These are phyloP conservation scores for Microplitis demolitor DNA, from an alignment of 1,140 invertebrate species.

Conservation along the genomic window DNA sequence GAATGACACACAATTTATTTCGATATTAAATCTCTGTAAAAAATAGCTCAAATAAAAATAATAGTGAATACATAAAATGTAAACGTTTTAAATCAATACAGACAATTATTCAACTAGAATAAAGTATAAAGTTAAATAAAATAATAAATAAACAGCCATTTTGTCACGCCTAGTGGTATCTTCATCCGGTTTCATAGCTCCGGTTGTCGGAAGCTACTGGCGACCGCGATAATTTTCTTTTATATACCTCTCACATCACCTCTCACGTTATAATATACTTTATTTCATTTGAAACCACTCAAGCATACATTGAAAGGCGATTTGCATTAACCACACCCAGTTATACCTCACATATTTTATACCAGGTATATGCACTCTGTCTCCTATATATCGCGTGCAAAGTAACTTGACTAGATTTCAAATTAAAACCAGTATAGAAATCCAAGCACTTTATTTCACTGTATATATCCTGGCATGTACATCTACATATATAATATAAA, in stretches of 20 bases:
- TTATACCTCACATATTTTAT: background rate
- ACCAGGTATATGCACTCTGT: too few relatives aligned
- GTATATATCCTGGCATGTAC: background rate
- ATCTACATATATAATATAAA: background rate
- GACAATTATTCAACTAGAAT: too few relatives aligned
- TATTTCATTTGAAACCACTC: constrained; percentile 45
- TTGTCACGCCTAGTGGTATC: constrained; percentile 13
- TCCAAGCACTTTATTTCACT: too few relatives aligned
- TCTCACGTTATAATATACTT: background rate
- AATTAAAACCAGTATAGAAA: background rate
- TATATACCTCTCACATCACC: constrained; percentile 8
- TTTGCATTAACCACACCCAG: constrained; percentile 44
- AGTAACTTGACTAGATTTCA: constrained; percentile 39
- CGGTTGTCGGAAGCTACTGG: background rate
- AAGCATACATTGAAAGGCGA: constrained; percentile 47
- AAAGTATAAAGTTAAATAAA: background rate
- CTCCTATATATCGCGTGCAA: constrained; percentile 8
- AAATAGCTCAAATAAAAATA: too few relatives aligned
- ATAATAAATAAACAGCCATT: constrained; percentile 11
- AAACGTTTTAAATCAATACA: too few relatives aligned
- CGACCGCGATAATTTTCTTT: constrained; percentile 11
- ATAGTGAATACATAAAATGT: too few relatives aligned
- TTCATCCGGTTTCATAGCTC: constrained; percentile 13
- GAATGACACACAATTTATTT: too few relatives aligned
- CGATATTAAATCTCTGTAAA: too few relatives aligned